Conservation (phyloP, 2,888 invertebrate genomes). For the Diaperis boleti region DNA sequence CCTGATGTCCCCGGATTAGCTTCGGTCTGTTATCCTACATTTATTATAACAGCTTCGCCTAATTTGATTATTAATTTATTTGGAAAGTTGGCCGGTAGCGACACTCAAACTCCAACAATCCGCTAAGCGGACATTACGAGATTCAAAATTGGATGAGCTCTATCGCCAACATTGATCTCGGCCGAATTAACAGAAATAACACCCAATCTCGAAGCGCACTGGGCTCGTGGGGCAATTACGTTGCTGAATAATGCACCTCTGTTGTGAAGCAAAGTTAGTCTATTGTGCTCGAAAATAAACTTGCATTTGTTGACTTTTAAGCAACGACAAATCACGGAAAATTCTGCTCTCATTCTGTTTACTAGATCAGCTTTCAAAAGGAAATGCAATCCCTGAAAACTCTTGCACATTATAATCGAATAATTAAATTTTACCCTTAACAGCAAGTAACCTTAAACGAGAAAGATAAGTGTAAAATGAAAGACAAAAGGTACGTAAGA, state of each 20-base stretch:
- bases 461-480: too few species aligned
- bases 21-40: slow-evolving; percentile 39
- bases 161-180: slow-evolving; percentile 20
- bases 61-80: slow-evolving; percentile 49
- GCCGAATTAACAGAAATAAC: slow-evolving; percentile 25
- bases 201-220: slow-evolving; percentile 3
- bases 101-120: slow-evolving; percentile 33
- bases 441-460: too few species aligned
- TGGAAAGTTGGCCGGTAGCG: slow-evolving; percentile 41
- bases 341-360: slow-evolving; percentile 15
- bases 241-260: slow-evolving; percentile 2
- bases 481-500: too few species aligned
- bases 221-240: not conserved
- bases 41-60: slow-evolving; percentile 45
- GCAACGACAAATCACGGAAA: slow-evolving; percentile 33
- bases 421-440: too few species aligned
- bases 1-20: slow-evolving; percentile 51
- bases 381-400: too few species aligned
- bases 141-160: slow-evolving; percentile 25
- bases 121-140: slow-evolving; percentile 40
- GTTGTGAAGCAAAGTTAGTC: too few species aligned
- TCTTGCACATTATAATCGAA: too few species aligned
- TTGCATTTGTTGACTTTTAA: slow-evolving; percentile 30
- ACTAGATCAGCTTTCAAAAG: too few species aligned
- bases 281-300: not conserved